Evolutionary conservation across 2,888 invertebrate species (phyloP).

Genomic region (Resseliella maxima): DNA sequence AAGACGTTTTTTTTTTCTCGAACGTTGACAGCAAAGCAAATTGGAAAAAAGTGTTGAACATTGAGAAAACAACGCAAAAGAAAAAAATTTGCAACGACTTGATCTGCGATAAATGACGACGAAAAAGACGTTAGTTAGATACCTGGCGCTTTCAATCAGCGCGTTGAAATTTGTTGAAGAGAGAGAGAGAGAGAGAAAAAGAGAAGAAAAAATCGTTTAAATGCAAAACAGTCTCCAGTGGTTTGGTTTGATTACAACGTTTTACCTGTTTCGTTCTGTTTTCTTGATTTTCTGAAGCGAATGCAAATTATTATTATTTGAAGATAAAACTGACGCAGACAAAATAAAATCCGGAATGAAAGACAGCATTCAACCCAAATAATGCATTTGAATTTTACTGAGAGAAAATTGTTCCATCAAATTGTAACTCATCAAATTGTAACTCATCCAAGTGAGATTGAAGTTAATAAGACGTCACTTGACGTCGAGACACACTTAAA

Average conservation of each 20-base stretch:
- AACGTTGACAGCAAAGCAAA: not conserved
- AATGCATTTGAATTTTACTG: not conserved
- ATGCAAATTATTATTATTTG: conserved; percentile 6
- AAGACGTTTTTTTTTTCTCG: not conserved
- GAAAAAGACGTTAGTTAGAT: not conserved
- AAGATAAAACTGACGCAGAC: not conserved
- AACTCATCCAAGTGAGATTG: not conserved
- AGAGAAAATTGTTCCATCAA: too few relatives aligned
- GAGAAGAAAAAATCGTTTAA: not conserved
- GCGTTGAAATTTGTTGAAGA: not conserved
- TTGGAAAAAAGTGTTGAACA: not conserved
- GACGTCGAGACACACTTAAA: not conserved
- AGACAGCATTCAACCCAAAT: not conserved
- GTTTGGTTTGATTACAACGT: not conserved
- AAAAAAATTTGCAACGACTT: too few relatives aligned
- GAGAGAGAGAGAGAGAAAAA: too few relatives aligned
- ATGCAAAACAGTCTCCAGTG: conserved; percentile 32
- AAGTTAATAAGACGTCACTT: not conserved
- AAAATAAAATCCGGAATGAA: not conserved
- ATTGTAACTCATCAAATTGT: too few relatives aligned
- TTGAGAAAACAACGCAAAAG: too few relatives aligned
- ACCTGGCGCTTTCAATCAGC: conserved; percentile 12
- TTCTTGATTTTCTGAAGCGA: not conserved
- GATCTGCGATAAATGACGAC: not conserved
- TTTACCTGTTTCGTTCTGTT: not conserved